Percentiles rank a stretch among this genome's conserved stretches.
These are phyloP conservation scores for Neelides folsomi DNA, from an alignment of 2,888 invertebrate genomes.

Conservation along the genomic window DNA sequence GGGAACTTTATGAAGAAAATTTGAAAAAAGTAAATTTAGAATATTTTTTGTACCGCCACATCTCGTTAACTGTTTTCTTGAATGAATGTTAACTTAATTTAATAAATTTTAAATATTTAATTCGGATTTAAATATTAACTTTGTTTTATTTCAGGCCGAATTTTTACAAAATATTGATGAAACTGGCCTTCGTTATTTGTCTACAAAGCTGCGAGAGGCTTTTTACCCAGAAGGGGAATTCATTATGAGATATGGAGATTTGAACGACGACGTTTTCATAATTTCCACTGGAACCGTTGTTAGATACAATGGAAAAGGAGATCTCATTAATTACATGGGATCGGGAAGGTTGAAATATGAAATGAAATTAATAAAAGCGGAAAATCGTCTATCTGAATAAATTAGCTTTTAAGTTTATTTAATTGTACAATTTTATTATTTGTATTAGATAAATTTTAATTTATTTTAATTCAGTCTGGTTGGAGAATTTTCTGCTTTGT, in stretches of 20 bases:
- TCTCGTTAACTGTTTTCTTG: not conserved
- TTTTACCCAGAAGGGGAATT: conserved; percentile 30
- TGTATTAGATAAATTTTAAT: no score
- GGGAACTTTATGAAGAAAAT: conserved; percentile 22
- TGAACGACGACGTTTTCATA: conserved; percentile 24
- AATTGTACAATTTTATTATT: no score
- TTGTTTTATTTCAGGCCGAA: conserved; percentile 7
- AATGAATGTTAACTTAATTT: no score
- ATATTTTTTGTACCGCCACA: not conserved
- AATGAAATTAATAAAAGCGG: no score
- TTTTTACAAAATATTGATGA: conserved; percentile 18
- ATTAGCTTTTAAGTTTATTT: no score
- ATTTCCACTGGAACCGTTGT: conserved; percentile 27
- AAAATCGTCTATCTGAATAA: no score
- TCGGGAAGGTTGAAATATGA: conserved; percentile 25
- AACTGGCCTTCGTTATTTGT: conserved; percentile 22
- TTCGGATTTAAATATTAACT: not conserved
- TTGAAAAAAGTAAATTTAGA: conserved; percentile 12
- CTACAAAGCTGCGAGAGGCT: conserved; percentile 17
- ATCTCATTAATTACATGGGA: conserved; percentile 24
- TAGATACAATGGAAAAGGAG: conserved; percentile 21
- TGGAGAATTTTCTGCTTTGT: conserved; percentile 26
- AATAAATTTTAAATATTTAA: not conserved
- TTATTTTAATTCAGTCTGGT: conserved; percentile 13
- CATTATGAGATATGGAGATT: conserved; percentile 25